Percentiles rank a stretch among this genome's conserved stretches.
Conservation (phyloP, 92 coral and sea anemone genomes). For the Pocillopora meandrina region DNA sequence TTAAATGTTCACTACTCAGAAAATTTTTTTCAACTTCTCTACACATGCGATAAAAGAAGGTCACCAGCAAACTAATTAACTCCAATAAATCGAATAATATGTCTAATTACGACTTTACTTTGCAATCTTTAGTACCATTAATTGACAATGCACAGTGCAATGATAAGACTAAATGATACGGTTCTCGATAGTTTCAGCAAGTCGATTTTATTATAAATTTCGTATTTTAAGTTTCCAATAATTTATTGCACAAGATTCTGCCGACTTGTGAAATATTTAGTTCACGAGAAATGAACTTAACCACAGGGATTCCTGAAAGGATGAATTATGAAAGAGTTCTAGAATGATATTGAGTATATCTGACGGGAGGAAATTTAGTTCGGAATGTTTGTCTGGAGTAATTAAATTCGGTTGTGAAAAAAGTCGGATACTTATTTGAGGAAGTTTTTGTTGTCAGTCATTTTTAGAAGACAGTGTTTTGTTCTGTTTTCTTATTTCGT, state of each 20-base stretch:
- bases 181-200: too few species aligned
- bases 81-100: neutral
- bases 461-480: too few species aligned
- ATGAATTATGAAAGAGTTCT: conserved; percentile 12
- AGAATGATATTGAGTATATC: neutral
- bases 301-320: neutral
- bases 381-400: neutral
- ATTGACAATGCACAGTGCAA: too few species aligned
- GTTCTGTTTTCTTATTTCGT: too few species aligned
- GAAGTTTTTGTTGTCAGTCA: too few species aligned
- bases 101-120: too few species aligned
- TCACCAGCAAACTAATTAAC: neutral
- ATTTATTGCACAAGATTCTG: neutral
- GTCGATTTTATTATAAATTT: too few species aligned
- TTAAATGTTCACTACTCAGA: neutral
- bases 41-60: neutral
- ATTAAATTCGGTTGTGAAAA: too few species aligned
- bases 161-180: too few species aligned
- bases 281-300: neutral
- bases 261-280: neutral
- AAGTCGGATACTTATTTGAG: too few species aligned
- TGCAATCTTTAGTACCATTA: too few species aligned
- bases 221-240: neutral
- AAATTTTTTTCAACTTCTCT: neutral
- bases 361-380: too few species aligned